A percentile compares a stretch with the other conserved stretches of the same genome.
Conservation (phyloP, 2,888 invertebrate genomes). For the Bhutanitis thaidina region DNA sequence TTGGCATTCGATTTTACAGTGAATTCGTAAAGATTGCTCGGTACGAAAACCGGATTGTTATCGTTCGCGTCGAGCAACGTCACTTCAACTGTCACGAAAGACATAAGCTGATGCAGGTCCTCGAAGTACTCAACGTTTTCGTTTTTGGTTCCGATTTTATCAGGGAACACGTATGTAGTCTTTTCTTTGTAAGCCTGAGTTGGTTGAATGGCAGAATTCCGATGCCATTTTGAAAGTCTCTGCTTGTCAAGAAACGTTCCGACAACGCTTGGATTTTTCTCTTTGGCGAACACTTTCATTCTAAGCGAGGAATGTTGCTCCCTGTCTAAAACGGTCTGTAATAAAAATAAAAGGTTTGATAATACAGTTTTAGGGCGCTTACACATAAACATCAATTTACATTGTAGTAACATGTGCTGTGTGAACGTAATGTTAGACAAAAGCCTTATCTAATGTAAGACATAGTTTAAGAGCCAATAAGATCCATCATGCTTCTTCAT, state of each 20-base stretch:
- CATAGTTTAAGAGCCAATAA: too few relatives aligned
- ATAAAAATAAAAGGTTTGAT: neutral
- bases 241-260: conserved; percentile 68
- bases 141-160: conserved; percentile 57
- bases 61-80: conserved; percentile 94
- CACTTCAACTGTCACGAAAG: conserved; percentile 87
- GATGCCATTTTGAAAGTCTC: conserved; percentile 61
- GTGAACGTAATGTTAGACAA: too few relatives aligned
- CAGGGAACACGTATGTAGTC: conserved; percentile 72
- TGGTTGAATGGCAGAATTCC: conserved; percentile 42
- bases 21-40: conserved; percentile 91
- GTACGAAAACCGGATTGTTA: conserved; percentile 92
- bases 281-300: conserved; percentile 89
- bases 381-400: too few relatives aligned
- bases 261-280: conserved; percentile 85
- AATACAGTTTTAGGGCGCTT: too few relatives aligned
- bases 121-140: conserved; percentile 68
- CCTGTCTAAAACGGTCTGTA: conserved; percentile 86
- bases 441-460: too few relatives aligned
- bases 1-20: conserved; percentile 83
- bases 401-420: too few relatives aligned
- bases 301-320: conserved; percentile 86
- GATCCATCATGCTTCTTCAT: too few relatives aligned
- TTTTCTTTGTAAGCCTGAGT: conserved; percentile 49
- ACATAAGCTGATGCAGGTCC: conserved; percentile 62